Evolutionary conservation across 92 coral and sea anemone genomes (phyloP).

Genomic region (Isaurus tuberculatus): DNA sequence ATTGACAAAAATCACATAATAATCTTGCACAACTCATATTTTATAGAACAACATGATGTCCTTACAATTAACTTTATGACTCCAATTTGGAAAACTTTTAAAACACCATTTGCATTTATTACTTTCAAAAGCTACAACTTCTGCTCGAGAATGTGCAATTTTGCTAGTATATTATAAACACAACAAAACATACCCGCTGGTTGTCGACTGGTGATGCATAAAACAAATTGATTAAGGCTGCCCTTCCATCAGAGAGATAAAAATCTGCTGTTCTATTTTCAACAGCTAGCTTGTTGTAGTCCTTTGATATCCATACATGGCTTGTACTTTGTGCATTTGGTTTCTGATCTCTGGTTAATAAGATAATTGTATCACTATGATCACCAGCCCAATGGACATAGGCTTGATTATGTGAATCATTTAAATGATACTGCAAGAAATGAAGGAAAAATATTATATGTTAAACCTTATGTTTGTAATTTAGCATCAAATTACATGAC

Average conservation of each 20-base stretch:
- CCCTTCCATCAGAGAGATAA: slow-evolving; percentile 38
- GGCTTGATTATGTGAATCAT: slow-evolving; percentile 85
- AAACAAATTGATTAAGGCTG: slow-evolving; percentile 67
- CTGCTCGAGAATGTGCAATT: too few species aligned
- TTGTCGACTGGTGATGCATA: slow-evolving; percentile 84
- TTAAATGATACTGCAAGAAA: slow-evolving; percentile 71
- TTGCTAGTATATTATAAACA: background rate
- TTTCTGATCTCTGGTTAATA: slow-evolving; percentile 72
- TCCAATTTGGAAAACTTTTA: too few species aligned
- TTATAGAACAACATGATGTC: too few species aligned
- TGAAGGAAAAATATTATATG: slow-evolving; percentile 2
- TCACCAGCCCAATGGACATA: slow-evolving; percentile 97
- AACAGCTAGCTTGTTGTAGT: slow-evolving; percentile 71
- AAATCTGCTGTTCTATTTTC: slow-evolving; percentile 68
- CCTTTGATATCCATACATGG: slow-evolving; percentile 89
- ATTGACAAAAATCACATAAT: too few species aligned
- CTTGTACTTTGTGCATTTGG: slow-evolving; percentile 72
- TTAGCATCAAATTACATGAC: too few species aligned
- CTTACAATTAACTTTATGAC: too few species aligned
- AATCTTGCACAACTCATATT: too few species aligned
- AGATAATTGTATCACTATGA: slow-evolving; percentile 83
- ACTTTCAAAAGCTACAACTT: too few species aligned
- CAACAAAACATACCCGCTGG: slow-evolving; percentile 70
- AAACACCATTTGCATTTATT: too few species aligned
- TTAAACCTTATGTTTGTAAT: too few species aligned